Evolutionary conservation across 1,140 invertebrate species (phyloP).

Genomic region (Cyclargus thomasi): DNA sequence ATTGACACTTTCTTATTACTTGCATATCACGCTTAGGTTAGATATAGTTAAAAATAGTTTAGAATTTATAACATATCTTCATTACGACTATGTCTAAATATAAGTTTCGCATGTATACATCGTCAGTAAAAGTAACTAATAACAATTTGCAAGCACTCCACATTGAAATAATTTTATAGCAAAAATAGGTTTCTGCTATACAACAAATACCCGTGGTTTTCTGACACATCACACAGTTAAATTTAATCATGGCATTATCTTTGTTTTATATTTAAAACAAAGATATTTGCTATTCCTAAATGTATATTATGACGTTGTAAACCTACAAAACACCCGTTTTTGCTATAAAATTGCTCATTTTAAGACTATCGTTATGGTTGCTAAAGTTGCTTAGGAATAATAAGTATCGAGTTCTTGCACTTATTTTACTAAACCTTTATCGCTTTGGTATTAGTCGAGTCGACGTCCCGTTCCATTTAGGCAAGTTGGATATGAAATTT

Average conservation of each 20-base stretch:
- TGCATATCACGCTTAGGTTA: conserved; percentile 34
- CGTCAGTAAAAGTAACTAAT: neutral
- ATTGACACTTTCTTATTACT: conserved; percentile 30
- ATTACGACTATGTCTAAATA: conserved; percentile 12
- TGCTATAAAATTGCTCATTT: neutral
- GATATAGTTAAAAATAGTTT: conserved; percentile 33
- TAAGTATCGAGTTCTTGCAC: neutral
- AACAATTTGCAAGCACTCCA: neutral
- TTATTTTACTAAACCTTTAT: neutral
- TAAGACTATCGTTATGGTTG: neutral
- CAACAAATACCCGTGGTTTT: too few relatives aligned
- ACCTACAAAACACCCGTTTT: neutral
- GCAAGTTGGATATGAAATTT: neutral
- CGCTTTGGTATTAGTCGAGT: neutral
- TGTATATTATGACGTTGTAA: too few relatives aligned
- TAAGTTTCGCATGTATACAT: conserved; percentile 11
- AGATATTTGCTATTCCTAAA: neutral
- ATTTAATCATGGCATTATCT: neutral
- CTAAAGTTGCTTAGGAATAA: neutral
- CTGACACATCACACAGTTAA: too few relatives aligned
- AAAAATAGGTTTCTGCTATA: neutral
- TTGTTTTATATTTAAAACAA: neutral
- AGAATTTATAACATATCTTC: conserved; percentile 36
- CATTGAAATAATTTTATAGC: neutral
- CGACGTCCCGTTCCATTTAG: neutral